Conservation (phyloP, 2,888 invertebrate species). For the Petrolisthes manimaculis region DNA sequence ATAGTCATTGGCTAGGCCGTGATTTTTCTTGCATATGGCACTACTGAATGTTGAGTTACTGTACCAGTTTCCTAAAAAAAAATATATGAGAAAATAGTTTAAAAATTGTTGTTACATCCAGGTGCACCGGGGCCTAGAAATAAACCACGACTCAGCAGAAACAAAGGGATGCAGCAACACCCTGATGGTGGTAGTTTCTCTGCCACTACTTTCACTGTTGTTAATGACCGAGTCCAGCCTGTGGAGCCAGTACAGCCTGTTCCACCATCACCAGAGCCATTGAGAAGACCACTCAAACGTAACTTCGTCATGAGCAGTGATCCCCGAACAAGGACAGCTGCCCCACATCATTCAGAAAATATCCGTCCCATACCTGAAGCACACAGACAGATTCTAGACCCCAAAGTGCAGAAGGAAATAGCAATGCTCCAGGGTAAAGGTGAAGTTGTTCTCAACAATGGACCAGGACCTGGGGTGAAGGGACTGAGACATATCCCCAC, state of each 20-base stretch:
- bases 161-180: slow-evolving; percentile 20
- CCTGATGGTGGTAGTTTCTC: neutral
- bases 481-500: slow-evolving; percentile 58
- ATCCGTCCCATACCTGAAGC: slow-evolving; percentile 37
- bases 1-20: too few relatives aligned
- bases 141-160: slow-evolving; percentile 32
- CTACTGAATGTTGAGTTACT: too few relatives aligned
- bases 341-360: slow-evolving; percentile 17
- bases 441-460: slow-evolving; percentile 49
- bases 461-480: slow-evolving; percentile 64
- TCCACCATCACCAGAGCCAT: neutral
- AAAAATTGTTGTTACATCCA: neutral
- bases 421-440: slow-evolving; percentile 62
- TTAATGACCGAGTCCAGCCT: slow-evolving; percentile 38
- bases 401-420: slow-evolving; percentile 61
- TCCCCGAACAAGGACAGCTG: slow-evolving; percentile 24
- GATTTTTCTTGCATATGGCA: too few relatives aligned
- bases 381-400: slow-evolving; percentile 60
- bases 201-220: slow-evolving; percentile 42
- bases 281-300: slow-evolving; percentile 33
- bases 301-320: slow-evolving; percentile 38
- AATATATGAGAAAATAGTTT: neutral
- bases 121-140: neutral
- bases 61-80: too few relatives aligned
- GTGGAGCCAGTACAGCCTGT: slow-evolving; percentile 21